Percentiles rank a stretch among this genome's conserved stretches.
These are phyloP conservation scores for Melanostigma gelatinosum DNA, from an alignment of 2,113 vertebrate genomes.

Conservation along the genomic window DNA sequence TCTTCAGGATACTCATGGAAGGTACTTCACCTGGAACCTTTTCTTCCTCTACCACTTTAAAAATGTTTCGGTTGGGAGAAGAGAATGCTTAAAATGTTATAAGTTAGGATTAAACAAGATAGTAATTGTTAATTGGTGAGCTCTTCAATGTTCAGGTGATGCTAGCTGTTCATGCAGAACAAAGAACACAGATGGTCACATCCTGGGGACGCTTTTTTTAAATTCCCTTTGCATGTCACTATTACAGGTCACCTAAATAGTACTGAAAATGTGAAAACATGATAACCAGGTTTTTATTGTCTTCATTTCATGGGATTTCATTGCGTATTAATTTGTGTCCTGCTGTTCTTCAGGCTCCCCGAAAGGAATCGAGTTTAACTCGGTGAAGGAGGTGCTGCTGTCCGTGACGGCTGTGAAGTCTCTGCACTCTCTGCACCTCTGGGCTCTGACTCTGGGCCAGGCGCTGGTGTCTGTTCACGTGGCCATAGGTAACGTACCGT, in stretches of 20 bases:
- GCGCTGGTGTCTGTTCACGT: constrained; percentile 87
- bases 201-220: background rate
- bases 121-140: too few relatives aligned
- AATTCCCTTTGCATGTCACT: too few relatives aligned
- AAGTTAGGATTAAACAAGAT: too few relatives aligned
- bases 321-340: background rate
- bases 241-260: too few relatives aligned
- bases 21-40: constrained; percentile 76
- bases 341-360: constrained; percentile 84
- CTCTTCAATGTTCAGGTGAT: too few relatives aligned
- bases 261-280: too few relatives aligned
- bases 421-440: constrained; percentile 90
- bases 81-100: too few relatives aligned
- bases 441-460: constrained; percentile 91
- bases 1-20: constrained; percentile 97
- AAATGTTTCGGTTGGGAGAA: too few relatives aligned
- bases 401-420: constrained; percentile 88
- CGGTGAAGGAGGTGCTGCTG: constrained; percentile 89
- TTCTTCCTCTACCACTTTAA: too few relatives aligned
- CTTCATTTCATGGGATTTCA: background rate
- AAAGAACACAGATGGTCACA: constrained; percentile 46
- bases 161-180: background rate
- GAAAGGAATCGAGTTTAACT: constrained; percentile 84
- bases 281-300: background rate
- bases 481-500: constrained; percentile 74